phyloP scores from a whole-genome alignment of 2,113 vertebrate genomes.

The Albula glossodonta region DNA sequence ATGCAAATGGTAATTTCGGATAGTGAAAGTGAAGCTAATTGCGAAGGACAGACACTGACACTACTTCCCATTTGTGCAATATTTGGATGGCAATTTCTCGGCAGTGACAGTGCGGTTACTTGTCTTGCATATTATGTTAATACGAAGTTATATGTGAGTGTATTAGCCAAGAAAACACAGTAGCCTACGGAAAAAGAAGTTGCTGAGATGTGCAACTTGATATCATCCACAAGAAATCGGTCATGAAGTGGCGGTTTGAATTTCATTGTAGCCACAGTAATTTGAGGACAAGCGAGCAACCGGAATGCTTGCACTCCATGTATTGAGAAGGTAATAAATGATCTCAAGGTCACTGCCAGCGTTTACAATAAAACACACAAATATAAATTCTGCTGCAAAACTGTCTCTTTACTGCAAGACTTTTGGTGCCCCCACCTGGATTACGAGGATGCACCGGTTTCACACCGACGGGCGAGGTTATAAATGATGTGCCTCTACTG shows the following conservation, averaged over 20 bases:
- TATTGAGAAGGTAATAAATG: background rate
- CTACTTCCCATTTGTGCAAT: background rate
- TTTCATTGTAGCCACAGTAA: background rate
- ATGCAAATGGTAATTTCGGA: background rate
- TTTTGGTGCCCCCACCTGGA: constrained; percentile 28
- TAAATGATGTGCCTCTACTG: background rate
- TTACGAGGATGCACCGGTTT: background rate
- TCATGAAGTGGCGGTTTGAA: background rate
- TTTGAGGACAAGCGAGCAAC: background rate
- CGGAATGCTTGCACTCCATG: background rate
- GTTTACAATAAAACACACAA: background rate
- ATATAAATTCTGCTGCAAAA: background rate
- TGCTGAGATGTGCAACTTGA: background rate
- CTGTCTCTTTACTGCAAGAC: constrained; percentile 19
- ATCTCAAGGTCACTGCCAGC: background rate
- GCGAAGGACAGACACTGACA: background rate
- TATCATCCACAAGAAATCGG: background rate
- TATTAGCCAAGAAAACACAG: background rate
- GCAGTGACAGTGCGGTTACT: no score
- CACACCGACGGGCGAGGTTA: background rate
- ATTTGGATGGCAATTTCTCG: background rate
- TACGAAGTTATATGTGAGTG: background rate
- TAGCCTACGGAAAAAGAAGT: background rate
- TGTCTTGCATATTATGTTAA: no score
- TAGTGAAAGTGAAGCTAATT: background rate